These are phyloP conservation scores for Euplexia lucipara DNA, from an alignment of 2,888 invertebrate genomes.

Conservation along the genomic window DNA sequence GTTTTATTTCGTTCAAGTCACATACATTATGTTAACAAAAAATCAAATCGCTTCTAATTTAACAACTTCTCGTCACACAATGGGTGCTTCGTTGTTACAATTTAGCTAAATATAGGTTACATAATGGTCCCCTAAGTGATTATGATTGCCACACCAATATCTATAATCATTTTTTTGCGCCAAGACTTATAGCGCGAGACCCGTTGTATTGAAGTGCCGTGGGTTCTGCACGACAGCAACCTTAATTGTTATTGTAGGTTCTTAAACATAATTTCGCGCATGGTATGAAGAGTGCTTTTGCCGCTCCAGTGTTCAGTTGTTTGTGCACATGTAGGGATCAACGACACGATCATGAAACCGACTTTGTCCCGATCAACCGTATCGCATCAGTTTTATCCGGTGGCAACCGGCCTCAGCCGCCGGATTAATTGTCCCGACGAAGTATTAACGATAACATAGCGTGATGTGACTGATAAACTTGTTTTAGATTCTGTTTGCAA, in stretches of 20 bases:
- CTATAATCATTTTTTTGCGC: conserved; percentile 35
- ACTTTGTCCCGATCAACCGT: conserved; percentile 75
- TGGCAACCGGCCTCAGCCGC: conserved; percentile 73
- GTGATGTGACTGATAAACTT: conserved; percentile 72
- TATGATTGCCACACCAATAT: background rate
- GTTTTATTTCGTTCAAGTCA: conserved; percentile 14
- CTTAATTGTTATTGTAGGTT: conserved; percentile 38
- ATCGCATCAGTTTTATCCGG: conserved; percentile 71
- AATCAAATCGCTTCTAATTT: background rate
- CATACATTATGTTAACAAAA: conserved; percentile 3
- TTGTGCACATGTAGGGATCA: conserved; percentile 65
- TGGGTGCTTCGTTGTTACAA: conserved; percentile 8
- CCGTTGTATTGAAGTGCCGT: background rate
- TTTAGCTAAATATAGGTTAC: conserved; percentile 38
- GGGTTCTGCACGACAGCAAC: background rate
- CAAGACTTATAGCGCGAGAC: background rate
- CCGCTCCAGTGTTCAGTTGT: conserved; percentile 45
- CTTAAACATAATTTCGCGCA: conserved; percentile 20
- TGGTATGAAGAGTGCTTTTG: conserved; percentile 33
- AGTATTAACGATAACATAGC: conserved; percentile 77
- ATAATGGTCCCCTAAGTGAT: conserved; percentile 10
- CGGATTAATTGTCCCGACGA: conserved; percentile 76
- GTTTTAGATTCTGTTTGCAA: conserved; percentile 62
- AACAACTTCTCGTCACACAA: conserved; percentile 3
- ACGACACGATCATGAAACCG: conserved; percentile 72